These are phyloP conservation scores for Oenanthe melanoleuca DNA, from an alignment of 2,113 vertebrate species.

Conservation along the genomic window DNA sequence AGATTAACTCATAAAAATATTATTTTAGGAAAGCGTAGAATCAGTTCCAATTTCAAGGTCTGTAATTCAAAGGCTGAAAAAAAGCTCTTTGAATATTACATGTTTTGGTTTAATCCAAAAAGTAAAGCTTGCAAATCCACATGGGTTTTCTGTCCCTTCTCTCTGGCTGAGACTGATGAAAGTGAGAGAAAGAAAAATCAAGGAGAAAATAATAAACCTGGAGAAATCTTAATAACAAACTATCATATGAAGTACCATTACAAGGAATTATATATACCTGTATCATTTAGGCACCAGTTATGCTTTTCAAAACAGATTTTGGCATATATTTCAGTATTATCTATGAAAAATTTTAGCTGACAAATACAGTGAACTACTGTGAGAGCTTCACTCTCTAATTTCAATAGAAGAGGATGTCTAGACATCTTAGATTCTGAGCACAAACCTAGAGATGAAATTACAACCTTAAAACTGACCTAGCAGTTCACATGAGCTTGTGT, in stretches of 20 bases:
- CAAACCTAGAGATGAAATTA: constrained; percentile 31
- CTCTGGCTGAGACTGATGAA: background rate
- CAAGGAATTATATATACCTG: background rate
- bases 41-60: constrained; percentile 44
- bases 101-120: constrained; percentile 28
- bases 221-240: background rate
- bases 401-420: background rate
- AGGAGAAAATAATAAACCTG: constrained; percentile 1
- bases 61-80: constrained; percentile 10
- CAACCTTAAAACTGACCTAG: background rate
- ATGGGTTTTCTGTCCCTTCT: background rate
- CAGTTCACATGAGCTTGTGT: background rate
- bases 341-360: background rate
- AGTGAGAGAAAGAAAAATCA: background rate
- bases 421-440: constrained; percentile 23
- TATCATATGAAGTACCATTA: background rate
- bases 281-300: background rate
- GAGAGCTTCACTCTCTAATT: constrained; percentile 9
- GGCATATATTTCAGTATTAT: constrained; percentile 11
- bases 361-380: background rate
- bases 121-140: background rate
- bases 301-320: background rate
- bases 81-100: background rate
- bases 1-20: constrained; percentile 54
- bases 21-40: constrained; percentile 27